Evolutionary conservation across 2,888 invertebrate species (phyloP), one percentile per base, ranked within the genome.

Genomic region (Dascillus cervinus): DNA sequence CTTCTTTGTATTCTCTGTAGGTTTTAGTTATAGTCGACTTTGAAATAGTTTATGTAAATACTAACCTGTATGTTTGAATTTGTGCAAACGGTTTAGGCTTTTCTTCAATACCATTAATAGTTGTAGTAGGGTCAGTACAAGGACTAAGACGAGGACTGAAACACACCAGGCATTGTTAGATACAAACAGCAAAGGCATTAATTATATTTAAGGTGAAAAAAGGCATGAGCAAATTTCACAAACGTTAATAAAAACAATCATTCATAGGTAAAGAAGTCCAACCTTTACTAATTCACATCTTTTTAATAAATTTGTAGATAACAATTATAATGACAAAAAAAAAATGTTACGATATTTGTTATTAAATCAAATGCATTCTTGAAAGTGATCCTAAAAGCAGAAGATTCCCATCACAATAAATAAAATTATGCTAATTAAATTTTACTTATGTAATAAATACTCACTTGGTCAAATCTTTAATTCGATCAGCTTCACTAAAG

Each of bases 1-100:
- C 88, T 73, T 89, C 89, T 70, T 89, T 89, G 69, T 88, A 89
- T 70, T 89, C 88, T 66, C 87, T 77, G 67, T 3, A 69, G 72
- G 13, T 10, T 9, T 9, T n/a, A 33, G 10, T 23, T 30, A 26
- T 3, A 11, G 5, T 10, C 12, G n/a, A 6, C 8, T 17, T 17
- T 17, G 8, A 17, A 17, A 17, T 6, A 17, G 5, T 17, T 4
- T 17, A 8, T 17, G 17, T 6, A 4, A 6, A 4, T 22, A 4
- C 20, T 13, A 28, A 81, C 81, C 79, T 80, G 72, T 82, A 82
- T 36, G 82, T 82, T 69, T 83, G 82, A 59, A 81, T 80, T 67
- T 81, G 72, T 53, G 68, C 69, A 61, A 71, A 69, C 56, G 75
- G 75, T 65, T 73, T 76, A 67, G 73, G 68, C 68, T 78, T 79